phyloP scores from a whole-genome alignment of 2,797 vertebrate species.

The Etheostoma perlongum region DNA sequence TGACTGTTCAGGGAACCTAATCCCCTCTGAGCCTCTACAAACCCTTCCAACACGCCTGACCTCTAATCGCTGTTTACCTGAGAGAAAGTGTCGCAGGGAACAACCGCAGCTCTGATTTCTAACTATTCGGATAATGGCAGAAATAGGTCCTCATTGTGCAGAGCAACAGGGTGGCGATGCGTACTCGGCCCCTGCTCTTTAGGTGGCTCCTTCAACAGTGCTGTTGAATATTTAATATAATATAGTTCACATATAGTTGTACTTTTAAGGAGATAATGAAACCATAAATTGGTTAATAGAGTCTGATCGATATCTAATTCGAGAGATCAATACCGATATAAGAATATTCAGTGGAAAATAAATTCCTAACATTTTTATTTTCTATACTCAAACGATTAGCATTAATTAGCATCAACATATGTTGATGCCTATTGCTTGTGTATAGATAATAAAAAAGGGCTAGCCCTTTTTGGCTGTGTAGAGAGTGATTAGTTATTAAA shows the following conservation, averaged over 20 bases:
- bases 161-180: slow-evolving; percentile 68
- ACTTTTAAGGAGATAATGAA: background rate
- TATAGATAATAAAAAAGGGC: too few species aligned
- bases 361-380: too few species aligned
- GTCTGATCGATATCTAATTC: background rate
- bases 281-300: background rate
- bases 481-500: background rate
- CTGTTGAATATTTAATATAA: background rate
- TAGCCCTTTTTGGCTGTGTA: too few species aligned
- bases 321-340: fast-evolving
- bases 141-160: slow-evolving; percentile 4
- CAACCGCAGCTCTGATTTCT: slow-evolving; percentile 16
- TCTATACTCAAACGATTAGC: background rate
- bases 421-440: too few species aligned
- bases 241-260: too few species aligned
- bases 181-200: slow-evolving; percentile 16
- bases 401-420: background rate
- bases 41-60: slow-evolving; percentile 50
- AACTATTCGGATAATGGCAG: slow-evolving; percentile 1
- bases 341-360: background rate
- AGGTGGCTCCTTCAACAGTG: slow-evolving; percentile 19
- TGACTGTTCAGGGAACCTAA: slow-evolving; percentile 70
- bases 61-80: slow-evolving; percentile 74
- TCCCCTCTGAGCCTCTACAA: slow-evolving; percentile 69
- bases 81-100: slow-evolving; percentile 21